Evolutionary conservation across 2,113 vertebrate genomes (phyloP), one percentile per base, ranked within the genome.

Genomic region (Myotis lucifugus): DNA sequence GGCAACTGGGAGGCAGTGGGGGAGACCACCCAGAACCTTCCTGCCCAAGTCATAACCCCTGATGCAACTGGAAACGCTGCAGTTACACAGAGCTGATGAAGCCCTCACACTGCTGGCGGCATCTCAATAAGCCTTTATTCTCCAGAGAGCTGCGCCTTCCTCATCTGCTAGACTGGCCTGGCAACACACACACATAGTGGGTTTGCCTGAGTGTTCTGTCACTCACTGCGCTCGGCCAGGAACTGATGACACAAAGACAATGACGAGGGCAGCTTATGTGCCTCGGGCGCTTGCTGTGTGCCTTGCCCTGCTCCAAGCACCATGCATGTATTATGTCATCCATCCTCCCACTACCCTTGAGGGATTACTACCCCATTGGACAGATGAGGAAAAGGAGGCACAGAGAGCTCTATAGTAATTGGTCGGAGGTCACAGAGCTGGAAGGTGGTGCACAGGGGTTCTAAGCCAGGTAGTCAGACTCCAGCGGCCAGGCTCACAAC

Each of bases 311-410:
- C 83, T 87, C 56, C 14, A n/a, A 76, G 66, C 50, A 37, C 40
- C 25, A 21, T 10, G 8, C 12, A 2, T 1, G 56, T 32, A 11
- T 8, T 14, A 34, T 13, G 37, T 48, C 76, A 64, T 48, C 18
- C 64, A 67, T 21, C 3, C 61, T 66, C 78, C 40, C 18, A 9
- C 2, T 88, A 8, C 32, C 32, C 72, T 27, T 3, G 8, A 95
- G 34, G 56, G 4, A 14, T 54, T 15, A n/a, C 32, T 42, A 66
- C 34, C 54, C 52, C 64, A 48, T 17, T 23, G 29, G 42, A 87
- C 32, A 78, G 50, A 40, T 18, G n/a, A 88, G 27, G 50, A 95
- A 79, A 88, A 70, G n/a, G 67, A 79, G 52, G 40, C 48, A 37
- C 0, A 0, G 59, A 42, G 21, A 42, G 21, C 27, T 4, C 27